phyloP scores from a whole-genome alignment of 2,113 vertebrate species.

The Archocentrus centrarchus region DNA sequence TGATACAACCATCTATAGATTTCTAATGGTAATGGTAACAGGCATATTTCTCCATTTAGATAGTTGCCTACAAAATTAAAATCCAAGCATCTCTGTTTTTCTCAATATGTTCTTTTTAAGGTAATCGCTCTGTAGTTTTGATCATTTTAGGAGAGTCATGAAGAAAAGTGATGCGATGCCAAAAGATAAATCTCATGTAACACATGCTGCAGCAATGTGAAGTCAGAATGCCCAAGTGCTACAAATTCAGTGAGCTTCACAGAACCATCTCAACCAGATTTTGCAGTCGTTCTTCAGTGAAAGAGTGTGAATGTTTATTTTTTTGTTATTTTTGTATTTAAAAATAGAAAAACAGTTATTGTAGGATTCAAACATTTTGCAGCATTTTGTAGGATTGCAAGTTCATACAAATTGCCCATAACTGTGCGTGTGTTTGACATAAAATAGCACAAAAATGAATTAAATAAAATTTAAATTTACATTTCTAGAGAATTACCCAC shows the following conservation, averaged over 20 bases:
- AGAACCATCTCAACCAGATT: constrained; percentile 26
- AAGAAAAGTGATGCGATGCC: constrained; percentile 5
- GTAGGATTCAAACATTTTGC: background rate
- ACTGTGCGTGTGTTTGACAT: background rate
- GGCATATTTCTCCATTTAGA: constrained; percentile 45
- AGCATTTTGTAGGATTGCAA: background rate
- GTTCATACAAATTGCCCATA: background rate
- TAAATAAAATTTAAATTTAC: background rate
- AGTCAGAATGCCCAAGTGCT: constrained; percentile 28
- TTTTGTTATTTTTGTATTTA: background rate
- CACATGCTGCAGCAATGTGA: background rate
- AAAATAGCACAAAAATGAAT: background rate
- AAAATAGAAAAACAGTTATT: background rate
- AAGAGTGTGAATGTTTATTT: background rate
- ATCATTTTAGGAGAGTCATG: constrained; percentile 1
- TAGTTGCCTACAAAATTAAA: constrained; percentile 55
- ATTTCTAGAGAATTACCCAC: background rate
- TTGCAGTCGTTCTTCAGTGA: background rate
- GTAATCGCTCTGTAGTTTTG: constrained; percentile 14
- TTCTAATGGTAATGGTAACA: constrained; percentile 52
- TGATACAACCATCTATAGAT: constrained; percentile 61
- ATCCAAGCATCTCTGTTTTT: constrained; percentile 20
- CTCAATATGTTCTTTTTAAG: constrained; percentile 16
- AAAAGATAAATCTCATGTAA: constrained; percentile 18
- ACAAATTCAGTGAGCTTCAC: constrained; percentile 31